Evolutionary conservation across 2,888 invertebrate genomes (phyloP), one percentile per base, ranked within the genome.

Genomic region (Oscheius sp.): DNA sequence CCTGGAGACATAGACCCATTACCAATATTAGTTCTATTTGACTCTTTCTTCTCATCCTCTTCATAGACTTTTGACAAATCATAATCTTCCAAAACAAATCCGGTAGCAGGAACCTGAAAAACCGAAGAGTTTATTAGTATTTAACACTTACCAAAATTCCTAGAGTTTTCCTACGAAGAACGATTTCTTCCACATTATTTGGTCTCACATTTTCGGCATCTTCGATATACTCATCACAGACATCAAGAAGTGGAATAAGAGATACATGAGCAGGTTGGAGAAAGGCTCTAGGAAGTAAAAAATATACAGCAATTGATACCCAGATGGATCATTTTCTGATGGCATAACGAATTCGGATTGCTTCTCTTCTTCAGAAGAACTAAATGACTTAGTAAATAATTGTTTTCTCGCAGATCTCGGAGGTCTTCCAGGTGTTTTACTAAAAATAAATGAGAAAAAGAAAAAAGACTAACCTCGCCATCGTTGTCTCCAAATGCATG

Each of bases 61-160:
- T 62, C 62, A 22, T 62, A 44, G 20, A 44, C 44, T 33, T 45
- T 47, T 9, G 33, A 20, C 20, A 62, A 26, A 28, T 64, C 64
- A 28, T 64, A 64, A 49, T 64, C 64, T 14, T 64, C 64, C 41
- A 64, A 30, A 22, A 32, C 32, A 49, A 64, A 64, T 9, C 64
- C 64, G 9, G 64, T 12, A 12, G 64, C 64, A 36, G 64, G 64
- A 2, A 64, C 64, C 62, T 62, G 12, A 32, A 32, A 24, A 20
- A 54, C n/a, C n/a, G 20, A 6, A 12, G n/a, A 30, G 2, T 14
- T 3, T 3, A 26, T 24, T 2, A 56, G 28, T 41, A 44, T 26
- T n/a, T 24, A 26, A 9, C 17, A 24, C 57, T 59, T 4, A 59
- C 59, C 41, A 59, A 30, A 28, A 59, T 26, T 44, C 59, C 59